Evolutionary conservation across 2,113 vertebrate genomes (phyloP), one percentile per base, ranked within the genome.

Genomic region (Pampusana beccarii): DNA sequence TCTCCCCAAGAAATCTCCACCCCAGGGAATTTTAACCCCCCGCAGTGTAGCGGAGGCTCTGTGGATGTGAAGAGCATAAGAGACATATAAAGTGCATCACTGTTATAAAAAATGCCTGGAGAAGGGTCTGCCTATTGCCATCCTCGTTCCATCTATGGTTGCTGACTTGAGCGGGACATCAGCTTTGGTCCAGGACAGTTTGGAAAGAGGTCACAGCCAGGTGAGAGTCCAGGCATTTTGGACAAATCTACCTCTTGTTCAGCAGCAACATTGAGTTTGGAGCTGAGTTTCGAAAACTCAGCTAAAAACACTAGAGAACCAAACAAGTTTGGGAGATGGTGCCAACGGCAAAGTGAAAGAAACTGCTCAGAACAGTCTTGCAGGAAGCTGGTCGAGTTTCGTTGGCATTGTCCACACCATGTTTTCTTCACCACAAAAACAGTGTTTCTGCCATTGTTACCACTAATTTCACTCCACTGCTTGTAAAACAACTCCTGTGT

Each of bases 391-490:
- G 38, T 91, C 11, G 8, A 3, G 4, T 44, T 65, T 6, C 38
- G 23, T 12, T 89, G 80, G 84, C 54, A 65, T 56, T 46, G 19
- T 69, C 72, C 80, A 89, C 77, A 53, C 34, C 21, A 21, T 33
- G 34, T 60, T 80, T 89, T 86, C 87, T 89, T 73, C 90, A 80
- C 72, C 84, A 83, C 77, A 93, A 86, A 92, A 83, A 31, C 53
- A 92, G 10, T 10, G 19, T 60, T 92, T 64, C 71, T 91, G 62
- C 72, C 44, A 56, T 34, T 65, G 53, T 79, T 67, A 64, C 79
- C 46, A 50, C 42, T 78, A 71, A 40, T 81, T 88, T 85, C 46
- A 79, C 48, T 85, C 42, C 14, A 18, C 9, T 0, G 0, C 12
- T 71, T 20, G 31, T 62, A 74, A 78, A 78, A 92, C 70, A 62